Base-by-base conservation (phyloP, 2,888 invertebrate species). In the Mesorhabditis sp. region DNA sequence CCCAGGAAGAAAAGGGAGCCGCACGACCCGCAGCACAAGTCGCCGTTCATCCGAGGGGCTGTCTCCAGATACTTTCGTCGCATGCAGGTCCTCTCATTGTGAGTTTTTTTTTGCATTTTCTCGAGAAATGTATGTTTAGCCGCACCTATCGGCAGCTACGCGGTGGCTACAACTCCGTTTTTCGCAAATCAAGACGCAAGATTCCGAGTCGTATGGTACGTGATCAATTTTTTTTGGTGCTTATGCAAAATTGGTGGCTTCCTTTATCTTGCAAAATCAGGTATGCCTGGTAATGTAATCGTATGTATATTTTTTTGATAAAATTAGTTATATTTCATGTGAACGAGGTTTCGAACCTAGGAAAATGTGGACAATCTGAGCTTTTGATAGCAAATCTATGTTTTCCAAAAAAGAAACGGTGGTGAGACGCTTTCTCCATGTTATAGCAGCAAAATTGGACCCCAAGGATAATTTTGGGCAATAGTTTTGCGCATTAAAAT, bases 131-230 rank as follows among this genome's bases (percentile, higher is more conserved):
- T n/a, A 2, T 50, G 7, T 50, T 50, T 50, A 50, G 58, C 58
- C 58, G 58, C 7, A 50, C n/a, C 58, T 50, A 50, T 50, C 58
- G 58, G 7, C 58, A 50, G n/a, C 58, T 50, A 50, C 58, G 58
- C 58, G n/a, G 10, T 2, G 58, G n/a, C 0, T 50, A 50, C 58
- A 50, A 10, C 10, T 13, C 58, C 7, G 10, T 13, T 13, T 13
- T 2, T 10, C 58, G 58, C n/a, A 50, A 50, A 50, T 10, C 58
- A 50, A 10, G 58, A n/a, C 10, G 7, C 10, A n/a, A 50, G 10
- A 10, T 50, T 50, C 7, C 58, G 58, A 50, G n/a, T 50, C n/a
- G 58, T 10, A 13, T 50, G 58, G 58, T 50, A 10, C n/a, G 7
- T 13, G 7, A 2, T 10, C n/a, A 50, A 50, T 13, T 50, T 50